A percentile compares a stretch with the other conserved stretches of the same genome.
Conservation (phyloP, 30 jellyfish, hydroid and myxozoan genomes). For the Hydractinia symbiolongicarpus region DNA sequence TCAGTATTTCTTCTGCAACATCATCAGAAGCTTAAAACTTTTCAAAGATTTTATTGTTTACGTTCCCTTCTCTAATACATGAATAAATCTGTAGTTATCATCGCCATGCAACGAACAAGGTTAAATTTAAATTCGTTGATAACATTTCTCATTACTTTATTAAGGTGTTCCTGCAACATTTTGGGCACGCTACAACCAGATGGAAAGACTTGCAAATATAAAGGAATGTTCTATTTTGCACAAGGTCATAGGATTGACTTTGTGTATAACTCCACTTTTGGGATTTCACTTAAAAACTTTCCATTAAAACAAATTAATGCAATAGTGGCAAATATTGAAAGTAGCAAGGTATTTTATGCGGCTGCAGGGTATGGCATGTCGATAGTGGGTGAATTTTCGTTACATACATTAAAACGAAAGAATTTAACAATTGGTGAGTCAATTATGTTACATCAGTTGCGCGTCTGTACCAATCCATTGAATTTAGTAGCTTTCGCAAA, state of each 20-base stretch:
- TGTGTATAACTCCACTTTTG: not conserved
- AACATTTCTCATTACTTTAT: not conserved
- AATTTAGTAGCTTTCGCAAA: no score
- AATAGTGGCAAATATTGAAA: not conserved
- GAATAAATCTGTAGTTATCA: no score
- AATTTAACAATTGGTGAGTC: not conserved
- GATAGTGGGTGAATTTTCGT: not conserved
- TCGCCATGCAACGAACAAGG: no score
- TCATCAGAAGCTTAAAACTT: no score
- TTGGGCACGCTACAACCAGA: not conserved
- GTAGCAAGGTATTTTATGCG: not conserved
- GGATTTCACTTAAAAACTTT: not conserved
- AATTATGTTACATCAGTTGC: not conserved
- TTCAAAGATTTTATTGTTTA: no score
- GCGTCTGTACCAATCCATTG: not conserved
- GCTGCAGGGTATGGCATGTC: not conserved
- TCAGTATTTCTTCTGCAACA: no score
- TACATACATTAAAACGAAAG: not conserved
- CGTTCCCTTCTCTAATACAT: no score
- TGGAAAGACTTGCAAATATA: not conserved
- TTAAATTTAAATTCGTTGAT: no score
- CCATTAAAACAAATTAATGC: not conserved
- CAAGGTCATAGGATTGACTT: conserved; percentile 2
- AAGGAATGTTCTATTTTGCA: not conserved
- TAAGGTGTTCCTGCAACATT: not conserved